phyloP scores from a whole-genome alignment of 2,113 vertebrate species.

The Halichoerus grypus region DNA sequence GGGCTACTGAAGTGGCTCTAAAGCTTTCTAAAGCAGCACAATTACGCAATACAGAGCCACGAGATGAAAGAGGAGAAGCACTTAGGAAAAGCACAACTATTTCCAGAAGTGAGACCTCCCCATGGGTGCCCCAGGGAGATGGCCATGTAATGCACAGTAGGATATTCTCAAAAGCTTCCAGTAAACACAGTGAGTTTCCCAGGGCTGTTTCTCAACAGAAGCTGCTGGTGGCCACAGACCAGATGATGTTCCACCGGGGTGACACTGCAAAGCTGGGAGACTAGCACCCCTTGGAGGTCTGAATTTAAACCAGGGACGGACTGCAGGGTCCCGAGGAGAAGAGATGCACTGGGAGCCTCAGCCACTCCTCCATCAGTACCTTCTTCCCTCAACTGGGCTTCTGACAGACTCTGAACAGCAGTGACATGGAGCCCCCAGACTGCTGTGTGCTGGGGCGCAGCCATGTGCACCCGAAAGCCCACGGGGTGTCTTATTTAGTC shows the following conservation, averaged over 20 bases:
- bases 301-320: background rate
- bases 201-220: background rate
- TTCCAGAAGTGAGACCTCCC: background rate
- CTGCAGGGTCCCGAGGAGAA: background rate
- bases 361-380: background rate
- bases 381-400: background rate
- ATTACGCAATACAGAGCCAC: background rate
- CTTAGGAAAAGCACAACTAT: background rate
- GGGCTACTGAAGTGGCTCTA: background rate
- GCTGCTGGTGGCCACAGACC: background rate
- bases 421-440: background rate
- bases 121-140: background rate
- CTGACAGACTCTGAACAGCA: background rate
- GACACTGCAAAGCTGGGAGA: background rate
- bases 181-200: background rate
- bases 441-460: background rate
- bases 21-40: background rate
- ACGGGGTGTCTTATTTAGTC: background rate
- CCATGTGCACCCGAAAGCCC: background rate
- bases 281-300: background rate
- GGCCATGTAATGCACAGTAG: background rate
- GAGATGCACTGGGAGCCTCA: background rate
- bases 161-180: background rate
- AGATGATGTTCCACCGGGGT: background rate
- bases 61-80: background rate